A percentile compares a stretch with the other conserved stretches of the same genome.
phyloP scores from a whole-genome alignment of 2,797 vertebrate genomes.

The Pristis pectinata region DNA sequence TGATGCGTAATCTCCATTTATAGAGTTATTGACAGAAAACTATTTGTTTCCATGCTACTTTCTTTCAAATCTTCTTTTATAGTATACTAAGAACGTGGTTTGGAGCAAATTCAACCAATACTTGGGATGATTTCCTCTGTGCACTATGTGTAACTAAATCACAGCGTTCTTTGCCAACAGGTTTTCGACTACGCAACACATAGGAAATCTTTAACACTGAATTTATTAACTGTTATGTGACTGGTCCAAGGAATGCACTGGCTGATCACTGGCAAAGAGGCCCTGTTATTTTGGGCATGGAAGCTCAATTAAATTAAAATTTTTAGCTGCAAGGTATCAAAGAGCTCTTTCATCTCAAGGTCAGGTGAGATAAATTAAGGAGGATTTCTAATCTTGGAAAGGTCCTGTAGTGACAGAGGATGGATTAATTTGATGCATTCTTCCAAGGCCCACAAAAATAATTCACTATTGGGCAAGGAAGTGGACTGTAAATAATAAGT shows the following conservation, averaged over 20 bases:
- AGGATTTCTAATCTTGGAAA: background rate
- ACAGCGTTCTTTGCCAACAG: background rate
- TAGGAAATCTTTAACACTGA: background rate
- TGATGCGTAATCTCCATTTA: background rate
- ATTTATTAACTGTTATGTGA: background rate
- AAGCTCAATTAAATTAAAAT: background rate
- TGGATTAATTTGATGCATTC: background rate
- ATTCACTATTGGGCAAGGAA: background rate
- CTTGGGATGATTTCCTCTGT: background rate
- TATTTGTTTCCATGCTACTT: background rate
- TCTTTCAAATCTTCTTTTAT: constrained; percentile 12
- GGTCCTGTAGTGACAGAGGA: background rate
- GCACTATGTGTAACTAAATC: background rate
- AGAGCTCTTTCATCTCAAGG: background rate
- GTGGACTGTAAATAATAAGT: background rate
- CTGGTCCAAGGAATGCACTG: background rate
- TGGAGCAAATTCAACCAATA: background rate
- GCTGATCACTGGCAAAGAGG: background rate
- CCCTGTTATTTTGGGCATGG: background rate
- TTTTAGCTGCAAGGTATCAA: background rate
- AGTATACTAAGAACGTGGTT: background rate
- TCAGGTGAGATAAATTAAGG: background rate
- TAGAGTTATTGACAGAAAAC: background rate
- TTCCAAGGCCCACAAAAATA: background rate
- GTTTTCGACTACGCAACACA: no score